Conservation (phyloP, 2,113 vertebrate genomes). For the Microtus pennsylvanicus region DNA sequence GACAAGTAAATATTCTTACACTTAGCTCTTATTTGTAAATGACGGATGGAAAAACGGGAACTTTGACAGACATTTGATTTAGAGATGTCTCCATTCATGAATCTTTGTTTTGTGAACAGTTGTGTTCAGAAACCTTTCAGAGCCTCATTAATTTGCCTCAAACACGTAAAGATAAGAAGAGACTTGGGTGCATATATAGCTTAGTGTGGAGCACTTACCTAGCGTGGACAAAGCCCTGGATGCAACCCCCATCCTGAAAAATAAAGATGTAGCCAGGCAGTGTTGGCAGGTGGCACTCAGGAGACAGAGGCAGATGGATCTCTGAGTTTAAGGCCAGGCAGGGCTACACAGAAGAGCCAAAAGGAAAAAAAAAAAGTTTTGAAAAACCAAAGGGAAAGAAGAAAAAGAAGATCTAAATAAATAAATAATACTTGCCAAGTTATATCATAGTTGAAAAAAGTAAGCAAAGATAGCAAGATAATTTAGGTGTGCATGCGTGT, state of each 20-base stretch:
- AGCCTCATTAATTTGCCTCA: background rate
- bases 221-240: background rate
- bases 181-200: background rate
- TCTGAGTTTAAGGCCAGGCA: background rate
- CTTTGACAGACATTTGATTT: conserved; percentile 25
- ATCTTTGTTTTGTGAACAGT: conserved; percentile 44
- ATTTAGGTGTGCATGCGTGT: background rate
- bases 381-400: background rate
- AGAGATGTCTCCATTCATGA: conserved; percentile 48
- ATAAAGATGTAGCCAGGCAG: background rate
- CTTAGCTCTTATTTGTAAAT: conserved; percentile 24
- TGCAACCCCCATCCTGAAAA: background rate
- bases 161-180: background rate
- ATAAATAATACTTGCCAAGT: background rate
- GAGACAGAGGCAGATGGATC: background rate
- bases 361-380: background rate
- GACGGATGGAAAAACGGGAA: conserved; percentile 20
- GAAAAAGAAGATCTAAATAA: background rate
- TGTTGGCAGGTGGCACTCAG: background rate
- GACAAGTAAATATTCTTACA: background rate
- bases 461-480: background rate
- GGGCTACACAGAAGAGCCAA: background rate
- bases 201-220: background rate
- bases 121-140: background rate
- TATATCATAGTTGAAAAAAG: background rate